These are phyloP conservation scores for Leucophenga maculata DNA, from an alignment of 2,888 invertebrate species.

Conservation along the genomic window DNA sequence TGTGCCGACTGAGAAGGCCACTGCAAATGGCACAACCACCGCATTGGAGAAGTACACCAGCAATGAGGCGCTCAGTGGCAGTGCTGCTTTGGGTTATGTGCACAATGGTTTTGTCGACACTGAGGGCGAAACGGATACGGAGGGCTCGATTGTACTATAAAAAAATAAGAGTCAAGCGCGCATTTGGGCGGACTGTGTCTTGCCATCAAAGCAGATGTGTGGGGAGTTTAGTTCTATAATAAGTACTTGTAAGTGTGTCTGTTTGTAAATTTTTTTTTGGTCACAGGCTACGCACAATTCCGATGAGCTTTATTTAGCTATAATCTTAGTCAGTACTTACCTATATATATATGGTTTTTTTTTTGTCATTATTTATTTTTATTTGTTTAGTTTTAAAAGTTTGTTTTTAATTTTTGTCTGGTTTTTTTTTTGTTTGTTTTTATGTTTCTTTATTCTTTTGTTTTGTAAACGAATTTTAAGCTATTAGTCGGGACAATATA, in stretches of 20 bases:
- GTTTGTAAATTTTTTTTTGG: not conserved
- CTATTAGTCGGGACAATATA: not conserved
- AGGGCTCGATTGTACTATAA: too few relatives aligned
- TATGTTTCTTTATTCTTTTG: constrained; percentile 33
- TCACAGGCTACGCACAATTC: not conserved
- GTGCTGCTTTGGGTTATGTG: constrained; percentile 58
- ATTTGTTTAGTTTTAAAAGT: constrained; percentile 34
- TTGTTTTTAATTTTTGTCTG: constrained; percentile 30
- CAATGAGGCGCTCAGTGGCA: constrained; percentile 52
- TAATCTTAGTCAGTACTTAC: not conserved
- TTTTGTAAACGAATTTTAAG: constrained; percentile 34
- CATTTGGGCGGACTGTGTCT: too few relatives aligned
- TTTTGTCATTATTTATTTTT: constrained; percentile 30
- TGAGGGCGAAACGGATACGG: constrained; percentile 41
- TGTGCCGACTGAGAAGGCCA: not conserved
- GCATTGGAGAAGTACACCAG: constrained; percentile 12
- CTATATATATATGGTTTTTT: not conserved
- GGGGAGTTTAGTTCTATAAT: too few relatives aligned
- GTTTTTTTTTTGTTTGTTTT: constrained; percentile 12
- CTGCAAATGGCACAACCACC: constrained; percentile 21
- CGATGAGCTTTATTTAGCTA: too few relatives aligned
- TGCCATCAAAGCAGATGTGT: too few relatives aligned
- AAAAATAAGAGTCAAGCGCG: too few relatives aligned
- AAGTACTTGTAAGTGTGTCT: too few relatives aligned
- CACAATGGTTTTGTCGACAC: constrained; percentile 69